Percentiles rank a stretch among this genome's conserved stretches.
phyloP scores from a whole-genome alignment of 2,888 invertebrate species.

The Parnassius mnemosyne region DNA sequence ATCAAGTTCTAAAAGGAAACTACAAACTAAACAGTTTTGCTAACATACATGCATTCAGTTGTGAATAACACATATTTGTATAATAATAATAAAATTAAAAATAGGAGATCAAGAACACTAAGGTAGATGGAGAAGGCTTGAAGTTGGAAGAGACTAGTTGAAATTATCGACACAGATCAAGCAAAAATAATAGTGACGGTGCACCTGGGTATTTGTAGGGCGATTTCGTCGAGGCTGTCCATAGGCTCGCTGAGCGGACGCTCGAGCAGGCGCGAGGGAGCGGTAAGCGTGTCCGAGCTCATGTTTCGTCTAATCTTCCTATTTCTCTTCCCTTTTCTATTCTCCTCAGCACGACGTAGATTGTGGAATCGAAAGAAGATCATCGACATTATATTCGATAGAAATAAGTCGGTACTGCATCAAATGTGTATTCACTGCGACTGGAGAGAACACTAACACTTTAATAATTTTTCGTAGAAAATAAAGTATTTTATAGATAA shows the following conservation, averaged over 20 bases:
- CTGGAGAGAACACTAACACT: neutral
- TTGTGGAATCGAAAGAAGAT: slow-evolving; percentile 97
- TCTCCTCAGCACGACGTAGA: slow-evolving; percentile 91
- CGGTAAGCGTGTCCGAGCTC: slow-evolving; percentile 82
- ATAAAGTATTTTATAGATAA: neutral
- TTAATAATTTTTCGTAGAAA: neutral
- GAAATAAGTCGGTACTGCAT: neutral
- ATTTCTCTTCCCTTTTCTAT: slow-evolving; percentile 49
- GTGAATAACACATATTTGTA: no score
- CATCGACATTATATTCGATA: slow-evolving; percentile 89
- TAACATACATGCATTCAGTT: no score
- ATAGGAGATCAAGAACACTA: no score
- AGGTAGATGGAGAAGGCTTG: no score
- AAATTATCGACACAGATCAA: slow-evolving; percentile 19
- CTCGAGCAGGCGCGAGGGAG: slow-evolving; percentile 91
- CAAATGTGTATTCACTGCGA: slow-evolving; percentile 3
- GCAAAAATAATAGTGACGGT: slow-evolving; percentile 34
- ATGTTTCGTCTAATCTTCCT: slow-evolving; percentile 51
- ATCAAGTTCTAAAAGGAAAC: no score
- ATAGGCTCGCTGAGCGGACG: slow-evolving; percentile 90
- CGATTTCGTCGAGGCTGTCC: slow-evolving; percentile 95
- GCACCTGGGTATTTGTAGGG: slow-evolving; percentile 95
- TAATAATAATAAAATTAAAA: no score
- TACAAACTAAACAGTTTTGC: no score
- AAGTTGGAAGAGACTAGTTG: neutral